A percentile compares a stretch with the other conserved stretches of the same genome.
Conservation (phyloP, 2,797 vertebrate species). For the Podargus strigoides region DNA sequence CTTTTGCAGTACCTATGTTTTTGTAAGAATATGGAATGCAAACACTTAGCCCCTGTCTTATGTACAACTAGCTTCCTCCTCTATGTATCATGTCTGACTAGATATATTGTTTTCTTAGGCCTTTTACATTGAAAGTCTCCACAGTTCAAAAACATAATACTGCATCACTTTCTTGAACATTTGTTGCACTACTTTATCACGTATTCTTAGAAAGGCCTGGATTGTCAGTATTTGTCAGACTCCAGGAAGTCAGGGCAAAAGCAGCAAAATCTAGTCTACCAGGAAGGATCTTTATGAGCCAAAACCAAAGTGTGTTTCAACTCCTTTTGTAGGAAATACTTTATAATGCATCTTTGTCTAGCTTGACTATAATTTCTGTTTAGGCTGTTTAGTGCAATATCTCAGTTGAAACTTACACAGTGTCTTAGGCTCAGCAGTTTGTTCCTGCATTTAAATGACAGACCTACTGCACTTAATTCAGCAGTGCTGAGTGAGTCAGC, state of each 20-base stretch:
- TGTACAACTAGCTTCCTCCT: background rate
- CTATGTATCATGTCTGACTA: background rate
- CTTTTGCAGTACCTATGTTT: background rate
- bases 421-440: background rate
- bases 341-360: conserved; percentile 5
- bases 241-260: background rate
- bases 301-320: background rate
- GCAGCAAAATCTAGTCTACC: background rate
- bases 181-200: background rate
- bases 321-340: background rate
- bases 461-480: background rate
- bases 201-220: background rate
- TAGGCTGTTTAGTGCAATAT: background rate
- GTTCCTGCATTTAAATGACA: background rate
- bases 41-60: background rate
- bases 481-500: background rate
- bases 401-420: background rate
- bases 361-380: background rate
- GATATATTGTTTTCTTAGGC: background rate
- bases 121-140: conserved; percentile 3
- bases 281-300: background rate
- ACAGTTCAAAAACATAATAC: background rate
- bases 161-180: conserved; percentile 5
- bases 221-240: background rate
- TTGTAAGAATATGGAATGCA: background rate